A percentile compares a stretch with the other conserved stretches of the same genome.
Evolutionary conservation across 30 jellyfish, hydroid and myxozoan genomes (phyloP).

Genomic region (Mastigias papua): DNA sequence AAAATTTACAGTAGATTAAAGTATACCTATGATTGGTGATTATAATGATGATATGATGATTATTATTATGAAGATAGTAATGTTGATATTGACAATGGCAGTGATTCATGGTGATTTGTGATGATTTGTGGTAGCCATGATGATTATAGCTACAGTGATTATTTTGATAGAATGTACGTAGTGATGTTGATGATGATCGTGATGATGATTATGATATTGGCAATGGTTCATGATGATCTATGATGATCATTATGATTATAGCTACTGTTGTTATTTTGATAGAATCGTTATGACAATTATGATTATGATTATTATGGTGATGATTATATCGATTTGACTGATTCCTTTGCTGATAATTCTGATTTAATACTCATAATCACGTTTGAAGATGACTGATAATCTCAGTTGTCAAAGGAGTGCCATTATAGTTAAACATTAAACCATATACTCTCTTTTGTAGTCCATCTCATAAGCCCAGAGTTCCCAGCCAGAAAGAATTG

Average conservation of each 20-base stretch:
- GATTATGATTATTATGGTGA: background rate
- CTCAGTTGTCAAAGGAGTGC: no score
- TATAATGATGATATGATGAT: background rate
- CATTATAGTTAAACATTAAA: no score
- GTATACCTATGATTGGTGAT: background rate
- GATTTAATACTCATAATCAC: no score
- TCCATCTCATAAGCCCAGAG: conserved; percentile 63
- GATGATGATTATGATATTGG: background rate
- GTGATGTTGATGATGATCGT: background rate
- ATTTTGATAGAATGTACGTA: background rate
- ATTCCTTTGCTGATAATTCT: no score
- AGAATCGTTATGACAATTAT: background rate
- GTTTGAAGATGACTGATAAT: no score
- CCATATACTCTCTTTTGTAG: conserved; percentile 39
- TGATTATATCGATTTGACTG: no score
- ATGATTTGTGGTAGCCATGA: background rate
- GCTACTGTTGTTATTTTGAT: background rate
- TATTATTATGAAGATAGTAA: background rate
- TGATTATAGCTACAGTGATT: background rate
- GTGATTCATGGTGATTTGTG: background rate
- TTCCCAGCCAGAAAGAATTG: conserved; percentile 61
- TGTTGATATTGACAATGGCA: background rate
- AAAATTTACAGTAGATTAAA: no score
- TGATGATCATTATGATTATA: background rate
- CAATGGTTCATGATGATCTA: background rate